A percentile compares a stretch with the other conserved stretches of the same genome.
phyloP scores from a whole-genome alignment of 2,113 vertebrate genomes.

The Chiloscyllium plagiosum region DNA sequence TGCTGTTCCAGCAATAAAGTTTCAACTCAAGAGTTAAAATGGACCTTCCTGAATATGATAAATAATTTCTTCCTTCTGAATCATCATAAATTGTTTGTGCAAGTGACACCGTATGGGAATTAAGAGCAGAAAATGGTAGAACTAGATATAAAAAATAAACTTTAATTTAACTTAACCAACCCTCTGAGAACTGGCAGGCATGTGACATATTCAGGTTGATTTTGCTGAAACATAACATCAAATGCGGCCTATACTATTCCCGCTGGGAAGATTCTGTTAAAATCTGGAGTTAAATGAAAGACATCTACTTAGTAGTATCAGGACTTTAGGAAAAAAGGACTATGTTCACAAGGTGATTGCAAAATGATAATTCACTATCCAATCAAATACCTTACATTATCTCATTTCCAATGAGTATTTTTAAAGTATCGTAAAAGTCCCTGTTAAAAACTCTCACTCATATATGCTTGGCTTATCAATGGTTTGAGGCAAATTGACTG shows the following conservation, averaged over 20 bases:
- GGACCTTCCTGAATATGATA: not conserved
- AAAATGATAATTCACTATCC: not conserved
- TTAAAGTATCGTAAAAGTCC: not conserved
- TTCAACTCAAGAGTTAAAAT: conserved; percentile 15
- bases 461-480: not conserved
- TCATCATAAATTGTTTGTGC: not conserved
- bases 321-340: not conserved
- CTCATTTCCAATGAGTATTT: no score
- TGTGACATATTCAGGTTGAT: not conserved
- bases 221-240: not conserved
- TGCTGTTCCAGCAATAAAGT: no score
- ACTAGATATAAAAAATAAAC: not conserved
- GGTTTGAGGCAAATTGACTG: not conserved
- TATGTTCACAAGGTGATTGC: not conserved
- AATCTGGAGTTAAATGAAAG: not conserved
- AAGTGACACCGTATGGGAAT: not conserved
- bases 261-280: not conserved
- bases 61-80: not conserved
- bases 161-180: not conserved
- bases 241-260: not conserved
- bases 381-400: not conserved
- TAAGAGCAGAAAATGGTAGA: not conserved
- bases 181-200: not conserved
- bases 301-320: not conserved
- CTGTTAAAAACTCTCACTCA: not conserved